Base-by-base conservation (phyloP, 2,888 invertebrate genomes). In the Phengaris alcon region DNA sequence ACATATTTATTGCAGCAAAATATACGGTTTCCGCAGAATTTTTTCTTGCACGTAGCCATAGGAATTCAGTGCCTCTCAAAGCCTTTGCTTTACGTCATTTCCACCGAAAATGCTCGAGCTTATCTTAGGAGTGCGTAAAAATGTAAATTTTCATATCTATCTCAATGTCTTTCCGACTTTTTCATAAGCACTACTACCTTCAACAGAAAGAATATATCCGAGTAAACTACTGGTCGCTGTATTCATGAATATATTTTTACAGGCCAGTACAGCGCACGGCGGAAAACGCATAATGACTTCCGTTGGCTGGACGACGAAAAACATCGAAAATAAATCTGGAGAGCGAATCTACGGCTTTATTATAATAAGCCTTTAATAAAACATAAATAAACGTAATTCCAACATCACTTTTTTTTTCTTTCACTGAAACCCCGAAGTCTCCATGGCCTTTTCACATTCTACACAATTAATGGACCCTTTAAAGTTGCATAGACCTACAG, bases 251-350 rank as follows among this genome's bases (percentile, higher is more conserved):
- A 90, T 81, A 89, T 90, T 90, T 90, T 90, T 87, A 90, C 89
- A 88, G 87, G 86, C 84, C 87, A 87, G 85, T 87, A 90, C 87
- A 84, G 82, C 83, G 86, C 81, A 83, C 87, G 85, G 85, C 90
- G 90, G 90, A 90, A 91, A 93, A 87, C 88, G 93, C 88, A 92
- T 93, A 93, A 93, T 92, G 89, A 93, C 87, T 92, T 93, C 92
- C 92, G 90, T 82, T 86, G 85, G 83, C 77, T 84, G 83, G 85
- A 85, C 87, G 84, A 84, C 86, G 86, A 89, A 88, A 88, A 90
- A 87, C 87, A 86, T 86, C 86, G 80, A 90, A 90, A 90, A 88
- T 87, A 89, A 89, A 90, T 88, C 83, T 78, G 82, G 80, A 78
- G 79, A 80, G 75, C 78, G 74, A 77, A 79, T 79, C 78, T 79